Evolutionary conservation across 2,888 invertebrate species (phyloP).

Genomic region (Andrena marginata): DNA sequence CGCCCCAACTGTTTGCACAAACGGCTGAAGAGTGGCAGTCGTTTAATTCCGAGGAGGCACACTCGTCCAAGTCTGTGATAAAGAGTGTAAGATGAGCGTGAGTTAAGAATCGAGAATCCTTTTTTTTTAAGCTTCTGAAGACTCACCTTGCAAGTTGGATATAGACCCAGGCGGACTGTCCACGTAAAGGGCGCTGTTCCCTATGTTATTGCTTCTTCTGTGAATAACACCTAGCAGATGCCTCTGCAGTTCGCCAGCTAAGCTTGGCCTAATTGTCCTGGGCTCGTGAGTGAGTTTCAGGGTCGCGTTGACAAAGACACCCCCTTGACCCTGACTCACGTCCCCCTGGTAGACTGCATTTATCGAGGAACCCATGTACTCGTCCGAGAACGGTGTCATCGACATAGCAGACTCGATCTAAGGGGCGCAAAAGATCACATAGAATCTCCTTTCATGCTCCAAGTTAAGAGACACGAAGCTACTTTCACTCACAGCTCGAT

Average conservation of each 20-base stretch:
- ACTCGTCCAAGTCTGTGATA: slow-evolving; percentile 92
- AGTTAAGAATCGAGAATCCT: neutral
- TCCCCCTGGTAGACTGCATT: slow-evolving; percentile 92
- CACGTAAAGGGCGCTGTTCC: slow-evolving; percentile 94
- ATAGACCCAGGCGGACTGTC: slow-evolving; percentile 93
- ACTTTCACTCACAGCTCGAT: slow-evolving; percentile 91
- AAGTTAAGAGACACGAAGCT: neutral
- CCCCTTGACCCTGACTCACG: slow-evolving; percentile 89
- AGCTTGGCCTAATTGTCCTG: slow-evolving; percentile 88
- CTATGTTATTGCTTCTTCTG: slow-evolving; percentile 94
- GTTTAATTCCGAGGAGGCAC: slow-evolving; percentile 92
- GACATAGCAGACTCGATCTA: slow-evolving; percentile 96
- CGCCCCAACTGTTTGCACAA: slow-evolving; percentile 94
- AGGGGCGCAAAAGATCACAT: slow-evolving; percentile 49
- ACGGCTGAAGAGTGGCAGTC: slow-evolving; percentile 93
- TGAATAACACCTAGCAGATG: slow-evolving; percentile 94
- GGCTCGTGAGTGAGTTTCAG: slow-evolving; percentile 87
- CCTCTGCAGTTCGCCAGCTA: slow-evolving; percentile 92
- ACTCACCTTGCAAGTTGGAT: slow-evolving; percentile 89
- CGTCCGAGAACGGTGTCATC: slow-evolving; percentile 95
- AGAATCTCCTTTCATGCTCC: neutral
- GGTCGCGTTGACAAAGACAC: slow-evolving; percentile 94
- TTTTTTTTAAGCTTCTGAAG: neutral
- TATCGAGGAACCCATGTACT: slow-evolving; percentile 92
- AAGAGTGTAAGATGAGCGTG: slow-evolving; percentile 7